These are phyloP conservation scores for Ispidina picta DNA, from an alignment of 2,797 vertebrate species.

Conservation along the genomic window DNA sequence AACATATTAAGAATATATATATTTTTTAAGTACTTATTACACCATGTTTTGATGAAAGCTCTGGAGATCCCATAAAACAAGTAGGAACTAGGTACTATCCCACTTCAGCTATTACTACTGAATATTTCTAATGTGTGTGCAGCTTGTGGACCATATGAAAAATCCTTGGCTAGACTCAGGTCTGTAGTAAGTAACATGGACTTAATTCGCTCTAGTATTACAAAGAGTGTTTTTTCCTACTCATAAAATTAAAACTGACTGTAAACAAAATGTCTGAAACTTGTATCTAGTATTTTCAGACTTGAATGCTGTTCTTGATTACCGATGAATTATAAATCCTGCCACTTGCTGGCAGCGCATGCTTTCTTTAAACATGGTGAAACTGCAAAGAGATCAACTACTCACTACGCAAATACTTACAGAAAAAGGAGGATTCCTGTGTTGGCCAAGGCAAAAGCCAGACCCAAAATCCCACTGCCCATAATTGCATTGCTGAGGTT, in stretches of 20 bases:
- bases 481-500: conserved; percentile 85
- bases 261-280: neutral
- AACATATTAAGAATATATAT: neutral
- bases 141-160: neutral
- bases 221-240: neutral
- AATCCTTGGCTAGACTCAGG: neutral
- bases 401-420: conserved; percentile 72
- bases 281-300: neutral
- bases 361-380: conserved; percentile 10
- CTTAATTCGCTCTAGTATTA: neutral
- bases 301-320: neutral
- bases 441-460: conserved; percentile 83
- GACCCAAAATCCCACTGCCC: conserved; percentile 85
- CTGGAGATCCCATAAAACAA: neutral
- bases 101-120: neutral
- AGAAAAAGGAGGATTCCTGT: conserved; percentile 82
- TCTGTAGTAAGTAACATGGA: neutral
- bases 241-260: accelerated
- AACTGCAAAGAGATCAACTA: neutral
- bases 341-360: neutral
- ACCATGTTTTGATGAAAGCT: neutral
- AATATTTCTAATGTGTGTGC: neutral
- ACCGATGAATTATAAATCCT: neutral
- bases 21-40: neutral
- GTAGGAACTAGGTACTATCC: neutral